Conservation (phyloP, 2,888 invertebrate species). For the Lacanobia oleracea region DNA sequence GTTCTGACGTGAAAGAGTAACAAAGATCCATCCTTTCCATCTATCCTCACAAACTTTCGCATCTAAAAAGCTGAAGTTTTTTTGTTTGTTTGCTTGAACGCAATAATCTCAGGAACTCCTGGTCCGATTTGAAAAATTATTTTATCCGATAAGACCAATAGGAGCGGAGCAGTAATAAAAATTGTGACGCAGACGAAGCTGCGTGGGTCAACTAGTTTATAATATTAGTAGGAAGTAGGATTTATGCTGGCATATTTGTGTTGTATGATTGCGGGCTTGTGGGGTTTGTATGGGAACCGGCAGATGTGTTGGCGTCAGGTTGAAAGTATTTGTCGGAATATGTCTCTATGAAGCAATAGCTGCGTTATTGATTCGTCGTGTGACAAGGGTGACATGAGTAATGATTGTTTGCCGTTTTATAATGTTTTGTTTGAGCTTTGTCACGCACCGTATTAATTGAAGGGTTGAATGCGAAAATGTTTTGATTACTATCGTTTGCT, state of each 20-base stretch:
- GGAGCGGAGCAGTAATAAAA: too few relatives aligned
- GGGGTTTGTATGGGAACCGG: constrained; percentile 50
- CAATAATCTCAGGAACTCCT: too few relatives aligned
- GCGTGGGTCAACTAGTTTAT: too few relatives aligned
- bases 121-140: too few relatives aligned
- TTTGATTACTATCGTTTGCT: constrained; percentile 10
- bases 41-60: too few relatives aligned
- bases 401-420: constrained; percentile 51
- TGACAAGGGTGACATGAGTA: constrained; percentile 41
- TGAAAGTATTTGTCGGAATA: constrained; percentile 50
- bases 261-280: constrained; percentile 44
- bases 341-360: constrained; percentile 48
- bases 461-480: not conserved
- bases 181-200: too few relatives aligned
- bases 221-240: too few relatives aligned
- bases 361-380: constrained; percentile 46
- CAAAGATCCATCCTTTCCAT: too few relatives aligned
- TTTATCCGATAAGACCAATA: too few relatives aligned
- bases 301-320: constrained; percentile 48
- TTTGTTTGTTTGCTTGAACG: too few relatives aligned
- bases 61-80: too few relatives aligned
- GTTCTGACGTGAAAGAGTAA: too few relatives aligned
- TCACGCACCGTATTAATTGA: constrained; percentile 9
- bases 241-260: constrained; percentile 48
- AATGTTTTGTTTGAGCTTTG: constrained; percentile 24